Percentiles rank a stretch among this genome's conserved stretches.
These are phyloP conservation scores for Lacerta agilis DNA, from an alignment of 2,797 vertebrate genomes.

Conservation along the genomic window DNA sequence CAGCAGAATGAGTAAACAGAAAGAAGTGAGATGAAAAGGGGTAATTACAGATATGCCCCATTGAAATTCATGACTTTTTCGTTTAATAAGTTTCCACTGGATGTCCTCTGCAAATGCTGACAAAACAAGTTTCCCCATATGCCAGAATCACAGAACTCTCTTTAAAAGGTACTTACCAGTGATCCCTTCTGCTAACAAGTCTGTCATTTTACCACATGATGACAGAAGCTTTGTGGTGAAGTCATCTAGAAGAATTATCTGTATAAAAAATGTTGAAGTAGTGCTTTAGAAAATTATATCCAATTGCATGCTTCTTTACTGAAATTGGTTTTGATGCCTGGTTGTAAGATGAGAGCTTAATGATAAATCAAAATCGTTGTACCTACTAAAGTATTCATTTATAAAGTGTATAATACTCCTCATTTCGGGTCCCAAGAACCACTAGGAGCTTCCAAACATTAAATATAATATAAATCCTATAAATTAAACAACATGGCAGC, in stretches of 20 bases:
- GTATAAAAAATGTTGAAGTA: slow-evolving; percentile 43
- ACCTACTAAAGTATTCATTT: background rate
- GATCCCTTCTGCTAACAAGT: slow-evolving; percentile 91
- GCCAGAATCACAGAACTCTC: background rate
- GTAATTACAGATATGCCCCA: background rate
- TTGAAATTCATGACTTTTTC: background rate
- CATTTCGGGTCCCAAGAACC: background rate
- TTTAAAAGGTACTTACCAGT: slow-evolving; percentile 83
- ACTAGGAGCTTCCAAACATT: background rate
- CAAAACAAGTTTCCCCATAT: background rate
- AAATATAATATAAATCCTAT: no score
- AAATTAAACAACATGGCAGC: no score
- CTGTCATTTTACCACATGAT: slow-evolving; percentile 95
- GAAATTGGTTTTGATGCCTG: background rate
- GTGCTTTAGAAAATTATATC: slow-evolving; percentile 30
- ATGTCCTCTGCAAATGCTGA: background rate
- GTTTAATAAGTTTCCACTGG: background rate
- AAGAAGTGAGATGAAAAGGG: no score
- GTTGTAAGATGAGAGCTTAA: background rate
- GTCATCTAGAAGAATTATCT: slow-evolving; percentile 93
- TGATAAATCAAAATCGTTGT: background rate
- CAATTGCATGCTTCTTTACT: background rate
- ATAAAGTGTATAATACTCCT: background rate
- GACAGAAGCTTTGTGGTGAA: slow-evolving; percentile 94
- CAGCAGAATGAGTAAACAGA: no score